A percentile compares a stretch with the other conserved stretches of the same genome.
Conservation (phyloP, 2,888 invertebrate species). For the Hypena proboscidalis region DNA sequence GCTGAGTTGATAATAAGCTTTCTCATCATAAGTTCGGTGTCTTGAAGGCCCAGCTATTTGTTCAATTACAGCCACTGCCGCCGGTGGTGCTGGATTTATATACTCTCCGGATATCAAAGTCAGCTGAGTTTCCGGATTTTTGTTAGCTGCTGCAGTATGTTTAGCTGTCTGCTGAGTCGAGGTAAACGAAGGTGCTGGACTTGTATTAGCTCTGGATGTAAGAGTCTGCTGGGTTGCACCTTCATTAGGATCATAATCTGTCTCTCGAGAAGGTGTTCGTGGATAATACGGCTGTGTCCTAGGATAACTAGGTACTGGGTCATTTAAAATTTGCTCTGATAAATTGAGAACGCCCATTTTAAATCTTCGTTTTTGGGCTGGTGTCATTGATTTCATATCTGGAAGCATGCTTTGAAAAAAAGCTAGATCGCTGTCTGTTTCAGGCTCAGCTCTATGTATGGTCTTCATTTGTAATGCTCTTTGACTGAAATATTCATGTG, state of each 20-base stretch:
- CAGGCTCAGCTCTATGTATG: constrained; percentile 19
- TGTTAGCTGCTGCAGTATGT: no score
- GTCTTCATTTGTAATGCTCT: constrained; percentile 24
- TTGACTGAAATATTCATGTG: constrained; percentile 22
- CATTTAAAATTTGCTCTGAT: constrained; percentile 27
- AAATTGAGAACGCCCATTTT: no score
- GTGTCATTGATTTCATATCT: no score
- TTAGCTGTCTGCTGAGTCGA: constrained; percentile 29
- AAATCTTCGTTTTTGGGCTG: constrained; percentile 28
- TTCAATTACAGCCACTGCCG: constrained; percentile 28
- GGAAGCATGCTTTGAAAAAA: no score
- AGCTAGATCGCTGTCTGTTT: no score
- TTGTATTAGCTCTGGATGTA: constrained; percentile 26
- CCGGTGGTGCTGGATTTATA: constrained; percentile 32
- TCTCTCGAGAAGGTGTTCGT: constrained; percentile 29
- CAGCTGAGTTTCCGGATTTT: no score
- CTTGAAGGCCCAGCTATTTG: constrained; percentile 30
- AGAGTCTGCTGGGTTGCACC: constrained; percentile 29
- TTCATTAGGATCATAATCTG: constrained; percentile 30
- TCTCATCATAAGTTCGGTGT: no score
- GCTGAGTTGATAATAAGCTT: no score
- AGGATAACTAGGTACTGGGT: constrained; percentile 25
- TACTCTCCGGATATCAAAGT: no score
- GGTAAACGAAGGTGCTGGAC: constrained; percentile 27
- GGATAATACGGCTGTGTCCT: constrained; percentile 26